Percentiles rank a stretch among this genome's conserved stretches.
These are phyloP conservation scores for Hemiprocne comata DNA, from an alignment of 2,113 vertebrate genomes.

Conservation along the genomic window DNA sequence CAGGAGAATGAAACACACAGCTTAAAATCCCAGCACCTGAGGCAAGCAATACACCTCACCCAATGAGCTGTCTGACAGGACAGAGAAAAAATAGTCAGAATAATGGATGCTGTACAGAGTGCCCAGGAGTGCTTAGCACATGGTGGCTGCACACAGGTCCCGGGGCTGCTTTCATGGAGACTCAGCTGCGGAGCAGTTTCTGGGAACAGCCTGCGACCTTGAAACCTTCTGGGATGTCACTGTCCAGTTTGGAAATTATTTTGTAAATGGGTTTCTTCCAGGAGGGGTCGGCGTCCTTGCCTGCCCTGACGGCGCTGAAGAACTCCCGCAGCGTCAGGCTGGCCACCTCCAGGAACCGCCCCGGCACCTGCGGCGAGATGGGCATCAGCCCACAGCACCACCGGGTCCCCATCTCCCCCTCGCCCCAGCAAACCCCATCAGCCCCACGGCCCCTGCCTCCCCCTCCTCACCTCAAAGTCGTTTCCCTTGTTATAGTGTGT, in stretches of 20 bases:
- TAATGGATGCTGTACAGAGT: not conserved
- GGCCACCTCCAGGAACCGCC: constrained; percentile 90
- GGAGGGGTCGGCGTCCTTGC: constrained; percentile 92
- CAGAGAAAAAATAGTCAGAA: not conserved
- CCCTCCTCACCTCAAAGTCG: constrained; percentile 87
- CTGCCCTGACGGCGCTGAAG: constrained; percentile 86
- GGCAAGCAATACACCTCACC: not conserved
- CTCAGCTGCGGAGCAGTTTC: constrained; percentile 57
- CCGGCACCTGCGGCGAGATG: constrained; percentile 83
- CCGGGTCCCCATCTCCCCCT: accelerated
- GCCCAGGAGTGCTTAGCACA: not conserved
- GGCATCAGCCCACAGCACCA: not conserved
- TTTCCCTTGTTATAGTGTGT: constrained; percentile 96
- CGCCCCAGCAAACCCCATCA: accelerated
- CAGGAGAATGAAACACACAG: not conserved
- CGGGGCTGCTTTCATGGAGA: not conserved
- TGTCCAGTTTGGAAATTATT: constrained; percentile 97
- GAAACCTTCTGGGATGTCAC: constrained; percentile 90
- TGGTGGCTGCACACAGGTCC: not conserved
- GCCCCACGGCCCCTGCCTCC: not conserved
- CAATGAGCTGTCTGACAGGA: not conserved
- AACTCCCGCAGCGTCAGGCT: constrained; percentile 93
- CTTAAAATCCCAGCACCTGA: not conserved
- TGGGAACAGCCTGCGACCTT: constrained; percentile 86
- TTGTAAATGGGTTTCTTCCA: constrained; percentile 99